These are phyloP conservation scores for Cenopis cana DNA, from an alignment of 2,888 invertebrate genomes.

Conservation along the genomic window DNA sequence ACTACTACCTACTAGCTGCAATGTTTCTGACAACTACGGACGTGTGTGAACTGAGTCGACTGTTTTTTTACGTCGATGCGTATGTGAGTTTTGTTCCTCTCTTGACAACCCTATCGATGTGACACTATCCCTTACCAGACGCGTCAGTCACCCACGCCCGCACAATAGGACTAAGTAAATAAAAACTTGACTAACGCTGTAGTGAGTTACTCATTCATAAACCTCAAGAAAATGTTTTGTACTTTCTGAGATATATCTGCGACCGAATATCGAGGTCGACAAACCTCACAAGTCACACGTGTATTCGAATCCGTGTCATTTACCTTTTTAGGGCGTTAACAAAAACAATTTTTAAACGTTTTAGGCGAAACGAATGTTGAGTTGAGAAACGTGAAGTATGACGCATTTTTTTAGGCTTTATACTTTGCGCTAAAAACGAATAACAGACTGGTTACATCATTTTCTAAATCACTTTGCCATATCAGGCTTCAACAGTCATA, in stretches of 20 bases:
- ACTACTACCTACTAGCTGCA: no score
- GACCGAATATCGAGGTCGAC: slow-evolving; percentile 8
- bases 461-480: slow-evolving; percentile 30
- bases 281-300: slow-evolving; percentile 17
- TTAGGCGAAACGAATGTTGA: slow-evolving; percentile 1
- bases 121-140: slow-evolving; percentile 12
- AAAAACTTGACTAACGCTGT: slow-evolving; percentile 34
- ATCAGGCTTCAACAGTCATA: slow-evolving; percentile 28
- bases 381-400: slow-evolving; percentile 15
- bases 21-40: not conserved
- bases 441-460: slow-evolving; percentile 35
- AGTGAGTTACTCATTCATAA: slow-evolving; percentile 31
- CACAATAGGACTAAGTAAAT: slow-evolving; percentile 33
- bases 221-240: slow-evolving; percentile 4
- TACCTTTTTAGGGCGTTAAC: slow-evolving; percentile 20
- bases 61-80: not conserved
- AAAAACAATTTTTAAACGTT: slow-evolving; percentile 15
- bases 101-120: slow-evolving; percentile 6
- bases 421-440: slow-evolving; percentile 8
- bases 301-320: slow-evolving; percentile 28
- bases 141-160: slow-evolving; percentile 31
- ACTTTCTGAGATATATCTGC: slow-evolving; percentile 2
- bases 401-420: slow-evolving; percentile 1
- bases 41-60: not conserved
- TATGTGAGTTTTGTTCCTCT: not conserved